A percentile compares a stretch with the other conserved stretches of the same genome.
These are phyloP conservation scores for Masnerella sp. DNA, from an alignment of 2,888 invertebrate species.

Conservation along the genomic window DNA sequence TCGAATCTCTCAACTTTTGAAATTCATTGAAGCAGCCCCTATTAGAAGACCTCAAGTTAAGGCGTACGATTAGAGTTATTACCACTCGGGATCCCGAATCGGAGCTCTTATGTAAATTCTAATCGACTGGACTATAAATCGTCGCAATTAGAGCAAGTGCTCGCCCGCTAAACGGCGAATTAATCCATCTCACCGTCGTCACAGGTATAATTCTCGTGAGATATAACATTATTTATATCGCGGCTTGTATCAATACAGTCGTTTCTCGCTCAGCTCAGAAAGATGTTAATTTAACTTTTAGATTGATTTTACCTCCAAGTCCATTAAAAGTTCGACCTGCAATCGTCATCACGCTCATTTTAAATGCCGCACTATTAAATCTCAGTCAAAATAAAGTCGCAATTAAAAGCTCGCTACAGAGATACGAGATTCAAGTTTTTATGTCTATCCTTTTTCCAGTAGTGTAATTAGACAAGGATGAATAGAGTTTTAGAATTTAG, in stretches of 20 bases:
- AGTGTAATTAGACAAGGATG: too few species aligned
- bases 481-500: too few species aligned
- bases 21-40: too few species aligned
- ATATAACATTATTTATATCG: conserved; percentile 45
- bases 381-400: too few species aligned
- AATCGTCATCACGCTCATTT: conserved; percentile 51
- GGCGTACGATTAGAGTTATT: conserved; percentile 6
- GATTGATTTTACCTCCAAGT: conserved; percentile 57
- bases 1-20: too few species aligned
- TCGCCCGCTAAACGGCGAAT: conserved; percentile 7
- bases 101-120: conserved; percentile 19
- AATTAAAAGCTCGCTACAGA: too few species aligned
- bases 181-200: conserved; percentile 7
- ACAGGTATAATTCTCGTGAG: conserved; percentile 11
- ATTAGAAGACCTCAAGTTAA: too few species aligned
- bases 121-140: conserved; percentile 21
- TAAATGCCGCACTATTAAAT: conserved; percentile 45
- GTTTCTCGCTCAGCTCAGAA: conserved; percentile 38
- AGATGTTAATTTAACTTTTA: conserved; percentile 60
- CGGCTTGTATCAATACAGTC: conserved; percentile 38
- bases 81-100: conserved; percentile 2
- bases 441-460: too few species aligned
- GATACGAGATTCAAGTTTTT: too few species aligned
- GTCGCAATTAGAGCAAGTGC: conserved; percentile 15
- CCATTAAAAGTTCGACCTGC: conserved; percentile 59